Evolutionary conservation across 2,797 vertebrate species (phyloP), one percentile per base, ranked within the genome.

Genomic region (Falco novaeseelandiae): DNA sequence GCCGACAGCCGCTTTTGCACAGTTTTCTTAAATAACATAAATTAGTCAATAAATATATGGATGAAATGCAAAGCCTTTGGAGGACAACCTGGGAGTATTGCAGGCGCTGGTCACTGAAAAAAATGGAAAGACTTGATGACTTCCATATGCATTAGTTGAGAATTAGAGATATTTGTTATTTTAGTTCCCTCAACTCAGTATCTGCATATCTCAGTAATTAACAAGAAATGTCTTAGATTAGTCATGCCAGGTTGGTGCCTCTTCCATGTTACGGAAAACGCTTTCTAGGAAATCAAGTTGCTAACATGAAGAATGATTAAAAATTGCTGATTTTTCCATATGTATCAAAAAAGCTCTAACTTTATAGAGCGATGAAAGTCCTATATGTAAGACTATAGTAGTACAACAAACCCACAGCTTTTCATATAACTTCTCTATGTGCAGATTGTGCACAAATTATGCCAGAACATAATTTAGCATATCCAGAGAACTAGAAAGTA

Each of bases 301-400:
- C 32, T 79, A 73, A 57, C 6, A 8, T 5, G 4, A 22, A 21
- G 36, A 70, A 70, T 0, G 0, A 69, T 26, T 48, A 67, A 36
- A 81, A 71, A 21, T 16, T 48, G 19, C 2, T 42, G 2, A 12
- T 23, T 81, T 89, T 55, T 34, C 23, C 25, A 4, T n/a, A 38
- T 5, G 7, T 48, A 78, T 54, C 3, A 27, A 79, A 81, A 71
- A 27, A 23, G 0, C 10, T 29, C 22, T 51, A 19, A 23, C 65
- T 79, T 87, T 44, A 57, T 3, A 59, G 9, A 49, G 5, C 6
- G 49, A 9, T 11, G 10, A 42, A 84, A 70, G 11, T 10, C 36
- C 13, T 46, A 5, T 25, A 59, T 42, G 22, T 14, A 80, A 71
- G 20, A n/a, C 21, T 25, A 30, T n/a, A 51, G 13, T 66, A 80